Percentiles rank a stretch among this genome's conserved stretches.
These are phyloP conservation scores for Clitarchus hookeri DNA, from an alignment of 2,888 invertebrate species.

Conservation along the genomic window DNA sequence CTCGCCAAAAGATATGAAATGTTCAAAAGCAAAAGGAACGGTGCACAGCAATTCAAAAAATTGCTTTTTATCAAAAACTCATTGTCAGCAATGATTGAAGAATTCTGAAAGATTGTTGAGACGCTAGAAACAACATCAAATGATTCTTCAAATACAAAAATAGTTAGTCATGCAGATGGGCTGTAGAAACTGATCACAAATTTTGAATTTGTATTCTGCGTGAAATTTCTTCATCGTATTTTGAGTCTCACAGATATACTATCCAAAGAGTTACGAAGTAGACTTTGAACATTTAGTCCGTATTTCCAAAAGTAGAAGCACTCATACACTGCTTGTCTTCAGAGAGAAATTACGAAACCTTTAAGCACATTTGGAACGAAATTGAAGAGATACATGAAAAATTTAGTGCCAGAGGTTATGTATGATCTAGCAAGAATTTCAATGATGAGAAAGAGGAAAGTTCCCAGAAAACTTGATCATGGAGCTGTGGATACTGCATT, in stretches of 20 bases:
- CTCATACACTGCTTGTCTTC: slow-evolving; percentile 21
- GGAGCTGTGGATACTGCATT: background rate
- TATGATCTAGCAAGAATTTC: background rate
- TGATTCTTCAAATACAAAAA: background rate
- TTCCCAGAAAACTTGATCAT: background rate
- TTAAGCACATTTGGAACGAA: background rate
- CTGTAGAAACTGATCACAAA: background rate
- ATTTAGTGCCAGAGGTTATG: background rate
- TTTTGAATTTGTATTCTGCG: background rate
- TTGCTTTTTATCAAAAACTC: too few relatives aligned
- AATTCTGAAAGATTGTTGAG: background rate
- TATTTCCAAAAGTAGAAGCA: background rate
- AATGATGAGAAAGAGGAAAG: background rate
- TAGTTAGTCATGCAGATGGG: background rate
- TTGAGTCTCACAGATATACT: background rate
- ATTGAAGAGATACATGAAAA: background rate
- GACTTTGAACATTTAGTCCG: background rate
- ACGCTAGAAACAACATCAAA: background rate
- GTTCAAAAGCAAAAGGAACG: too few relatives aligned
- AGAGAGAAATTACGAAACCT: background rate
- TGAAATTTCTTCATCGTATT: background rate
- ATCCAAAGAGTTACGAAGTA: background rate
- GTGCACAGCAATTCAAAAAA: too few relatives aligned
- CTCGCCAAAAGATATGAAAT: too few relatives aligned
- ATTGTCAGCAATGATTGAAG: slow-evolving; percentile 5